phyloP scores from a whole-genome alignment of 2,113 vertebrate species.

The Ochotona princeps region DNA sequence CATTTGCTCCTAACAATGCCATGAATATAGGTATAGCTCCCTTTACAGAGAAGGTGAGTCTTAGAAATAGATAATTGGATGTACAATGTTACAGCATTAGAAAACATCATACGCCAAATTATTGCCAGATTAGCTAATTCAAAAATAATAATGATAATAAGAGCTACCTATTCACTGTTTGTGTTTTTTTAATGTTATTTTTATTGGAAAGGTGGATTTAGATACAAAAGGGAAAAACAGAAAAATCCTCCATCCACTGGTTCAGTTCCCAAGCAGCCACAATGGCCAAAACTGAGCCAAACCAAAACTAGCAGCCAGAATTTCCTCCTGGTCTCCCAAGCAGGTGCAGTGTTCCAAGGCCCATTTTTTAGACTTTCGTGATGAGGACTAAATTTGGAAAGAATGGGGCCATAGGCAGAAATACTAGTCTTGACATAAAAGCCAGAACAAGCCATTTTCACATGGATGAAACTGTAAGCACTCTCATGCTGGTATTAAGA shows the following conservation, averaged over 20 bases:
- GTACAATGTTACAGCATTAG: not conserved
- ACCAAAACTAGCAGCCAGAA: no score
- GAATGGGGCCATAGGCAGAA: fast-evolving
- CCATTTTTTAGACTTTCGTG: not conserved
- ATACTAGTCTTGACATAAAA: not conserved
- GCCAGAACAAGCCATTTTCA: not conserved
- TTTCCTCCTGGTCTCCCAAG: not conserved
- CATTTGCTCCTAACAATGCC: not conserved
- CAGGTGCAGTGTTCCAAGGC: not conserved
- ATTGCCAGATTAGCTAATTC: not conserved
- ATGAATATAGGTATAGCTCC: not conserved
- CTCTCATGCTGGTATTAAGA: not conserved
- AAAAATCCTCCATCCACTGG: not conserved
- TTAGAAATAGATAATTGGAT: not conserved
- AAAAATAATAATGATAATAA: not conserved
- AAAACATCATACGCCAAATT: not conserved
- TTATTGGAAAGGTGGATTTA: not conserved
- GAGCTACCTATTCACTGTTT: not conserved
- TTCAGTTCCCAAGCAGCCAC: no score
- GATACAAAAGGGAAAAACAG: not conserved
- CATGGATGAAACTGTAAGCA: fast-evolving
- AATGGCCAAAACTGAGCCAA: no score
- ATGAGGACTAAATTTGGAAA: not conserved
- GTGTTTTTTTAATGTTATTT: not conserved
- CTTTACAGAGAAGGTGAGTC: not conserved